phyloP scores from a whole-genome alignment of 2,888 invertebrate species.

The Drosophila falleni region DNA sequence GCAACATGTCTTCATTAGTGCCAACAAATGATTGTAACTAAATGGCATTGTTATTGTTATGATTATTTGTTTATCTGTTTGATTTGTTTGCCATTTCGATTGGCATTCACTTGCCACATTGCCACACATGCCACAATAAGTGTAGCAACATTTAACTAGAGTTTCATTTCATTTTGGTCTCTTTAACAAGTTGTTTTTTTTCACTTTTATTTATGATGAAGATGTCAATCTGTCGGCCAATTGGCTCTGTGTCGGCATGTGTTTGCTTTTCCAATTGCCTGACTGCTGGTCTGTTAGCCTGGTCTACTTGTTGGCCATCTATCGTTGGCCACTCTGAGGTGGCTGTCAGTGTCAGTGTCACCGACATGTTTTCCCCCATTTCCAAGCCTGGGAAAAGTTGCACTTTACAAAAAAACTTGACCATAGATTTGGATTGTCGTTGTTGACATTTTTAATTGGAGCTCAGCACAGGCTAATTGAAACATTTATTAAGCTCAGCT shows the following conservation, averaged over 20 bases:
- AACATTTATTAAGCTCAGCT: conserved; percentile 9
- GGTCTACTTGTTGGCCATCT: conserved; percentile 37
- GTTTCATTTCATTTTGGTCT: conserved; percentile 39
- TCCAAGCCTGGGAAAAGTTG: conserved; percentile 64
- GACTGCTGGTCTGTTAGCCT: conserved; percentile 20
- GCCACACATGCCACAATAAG: conserved; percentile 46
- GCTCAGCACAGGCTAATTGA: conserved; percentile 32
- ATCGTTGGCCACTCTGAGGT: conserved; percentile 25
- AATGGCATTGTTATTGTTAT: conserved; percentile 72
- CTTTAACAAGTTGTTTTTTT: conserved; percentile 60
- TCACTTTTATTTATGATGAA: conserved; percentile 84
- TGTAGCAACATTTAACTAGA: conserved; percentile 48
- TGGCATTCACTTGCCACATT: conserved; percentile 76
- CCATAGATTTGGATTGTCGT: conserved; percentile 30
- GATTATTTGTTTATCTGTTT: conserved; percentile 60
- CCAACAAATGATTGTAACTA: conserved; percentile 32
- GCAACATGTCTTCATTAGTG: conserved; percentile 66
- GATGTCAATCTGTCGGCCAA: conserved; percentile 79
- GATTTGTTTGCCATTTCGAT: conserved; percentile 78
- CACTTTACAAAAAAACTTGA: conserved; percentile 40
- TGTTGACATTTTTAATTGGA: conserved; percentile 56
- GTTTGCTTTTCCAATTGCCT: conserved; percentile 75
- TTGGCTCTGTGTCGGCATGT: conserved; percentile 63
- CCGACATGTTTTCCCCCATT: conserved; percentile 56
- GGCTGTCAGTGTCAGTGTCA: conserved; percentile 70